These are phyloP conservation scores for Thryonomys swinderianus DNA, from an alignment of 2,113 vertebrate species.

Conservation along the genomic window DNA sequence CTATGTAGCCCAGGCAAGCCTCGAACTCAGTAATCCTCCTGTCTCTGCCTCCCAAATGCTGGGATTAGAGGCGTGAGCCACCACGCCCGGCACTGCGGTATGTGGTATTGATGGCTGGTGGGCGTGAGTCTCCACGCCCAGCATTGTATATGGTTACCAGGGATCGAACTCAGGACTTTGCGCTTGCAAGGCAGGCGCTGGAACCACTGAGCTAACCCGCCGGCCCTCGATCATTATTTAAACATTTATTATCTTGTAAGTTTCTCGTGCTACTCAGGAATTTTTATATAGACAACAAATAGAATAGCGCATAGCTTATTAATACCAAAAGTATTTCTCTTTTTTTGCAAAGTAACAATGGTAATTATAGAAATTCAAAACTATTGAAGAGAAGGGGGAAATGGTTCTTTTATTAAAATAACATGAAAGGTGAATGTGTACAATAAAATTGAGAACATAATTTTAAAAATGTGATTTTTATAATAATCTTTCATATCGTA, in stretches of 20 bases:
- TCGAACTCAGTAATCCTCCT: too few species aligned
- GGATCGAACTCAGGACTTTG: too few species aligned
- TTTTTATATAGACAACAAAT: background rate
- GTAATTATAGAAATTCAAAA: constrained; percentile 14
- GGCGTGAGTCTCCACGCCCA: too few species aligned
- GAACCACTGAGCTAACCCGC: too few species aligned
- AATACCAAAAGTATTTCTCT: background rate
- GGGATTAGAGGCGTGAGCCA: too few species aligned
- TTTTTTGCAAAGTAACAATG: constrained; percentile 25
- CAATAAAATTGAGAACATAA: background rate
- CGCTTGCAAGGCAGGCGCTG: too few species aligned
- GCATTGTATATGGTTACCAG: too few species aligned
- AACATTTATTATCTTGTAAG: background rate
- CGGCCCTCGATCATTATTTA: too few species aligned
- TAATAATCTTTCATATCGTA: background rate
- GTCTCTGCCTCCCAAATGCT: too few species aligned
- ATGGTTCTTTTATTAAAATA: background rate
- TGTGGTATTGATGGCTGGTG: too few species aligned
- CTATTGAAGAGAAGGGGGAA: background rate
- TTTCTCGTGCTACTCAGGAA: background rate
- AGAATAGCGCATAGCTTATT: background rate
- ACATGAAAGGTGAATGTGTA: background rate
- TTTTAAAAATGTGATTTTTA: constrained; percentile 20
- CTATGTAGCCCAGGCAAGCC: too few species aligned
- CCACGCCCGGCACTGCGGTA: too few species aligned